Conservation (phyloP, 92 coral and sea anemone genomes). For the Epizoanthus ramosus region DNA sequence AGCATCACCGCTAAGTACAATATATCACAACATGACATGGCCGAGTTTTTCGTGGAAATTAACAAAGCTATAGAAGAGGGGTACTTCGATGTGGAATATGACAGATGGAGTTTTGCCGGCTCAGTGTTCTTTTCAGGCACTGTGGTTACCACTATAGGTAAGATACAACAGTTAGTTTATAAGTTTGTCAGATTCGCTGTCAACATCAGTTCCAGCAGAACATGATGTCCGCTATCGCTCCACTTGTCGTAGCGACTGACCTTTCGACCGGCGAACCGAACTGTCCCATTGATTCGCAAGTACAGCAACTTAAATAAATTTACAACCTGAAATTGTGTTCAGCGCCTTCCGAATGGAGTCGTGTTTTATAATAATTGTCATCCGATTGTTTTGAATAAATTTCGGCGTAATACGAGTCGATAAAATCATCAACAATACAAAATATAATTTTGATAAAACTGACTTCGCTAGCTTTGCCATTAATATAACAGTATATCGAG, state of each 20-base stretch:
- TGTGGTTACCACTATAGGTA: conserved; percentile 97
- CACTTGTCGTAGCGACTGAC: not conserved
- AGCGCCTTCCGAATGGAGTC: not conserved
- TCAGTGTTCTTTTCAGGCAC: conserved; percentile 97
- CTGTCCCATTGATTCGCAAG: not conserved
- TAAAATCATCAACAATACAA: conserved; percentile 11
- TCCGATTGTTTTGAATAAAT: conserved; percentile 35
- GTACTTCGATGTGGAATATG: conserved; percentile 88
- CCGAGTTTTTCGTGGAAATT: conserved; percentile 77
- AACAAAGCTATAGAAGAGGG: conserved; percentile 98
- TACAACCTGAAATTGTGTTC: conserved; percentile 7
- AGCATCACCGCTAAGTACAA: conserved; percentile 84
- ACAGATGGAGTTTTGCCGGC: conserved; percentile 97
- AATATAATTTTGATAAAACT: not conserved
- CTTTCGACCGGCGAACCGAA: not conserved
- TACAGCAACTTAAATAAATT: not conserved
- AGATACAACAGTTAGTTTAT: conserved; percentile 26
- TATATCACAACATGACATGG: conserved; percentile 91
- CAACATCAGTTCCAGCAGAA: not conserved
- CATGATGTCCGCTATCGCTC: not conserved
- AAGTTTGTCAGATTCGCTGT: conserved; percentile 5
- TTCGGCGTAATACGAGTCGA: conserved; percentile 8
- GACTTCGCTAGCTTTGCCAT: not conserved
- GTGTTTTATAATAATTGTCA: conserved; percentile 22
- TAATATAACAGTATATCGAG: conserved; percentile 7